These are phyloP conservation scores for Pteruthius melanotis DNA, from an alignment of 2,113 vertebrate genomes.

Conservation along the genomic window DNA sequence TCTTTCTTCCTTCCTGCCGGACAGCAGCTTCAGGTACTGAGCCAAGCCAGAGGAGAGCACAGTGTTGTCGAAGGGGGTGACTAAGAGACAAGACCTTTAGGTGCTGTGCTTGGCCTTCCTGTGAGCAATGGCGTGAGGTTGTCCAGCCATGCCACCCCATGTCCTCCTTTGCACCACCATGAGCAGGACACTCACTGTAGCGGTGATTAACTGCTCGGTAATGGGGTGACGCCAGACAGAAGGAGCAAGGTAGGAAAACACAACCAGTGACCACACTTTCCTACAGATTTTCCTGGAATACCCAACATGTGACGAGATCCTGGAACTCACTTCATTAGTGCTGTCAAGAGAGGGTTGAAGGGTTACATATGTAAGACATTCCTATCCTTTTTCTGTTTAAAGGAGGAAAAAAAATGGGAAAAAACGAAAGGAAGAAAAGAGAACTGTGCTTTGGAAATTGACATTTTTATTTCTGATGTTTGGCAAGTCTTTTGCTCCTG, in stretches of 20 bases:
- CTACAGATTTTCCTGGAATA: not conserved
- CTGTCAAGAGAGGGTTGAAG: not conserved
- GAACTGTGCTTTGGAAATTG: not conserved
- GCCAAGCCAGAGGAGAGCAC: not conserved
- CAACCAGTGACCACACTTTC: not conserved
- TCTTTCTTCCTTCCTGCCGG: not conserved
- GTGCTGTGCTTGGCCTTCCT: not conserved
- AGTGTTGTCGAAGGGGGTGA: rapidly evolving
- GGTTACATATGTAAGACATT: not conserved
- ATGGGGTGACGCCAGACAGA: not conserved
- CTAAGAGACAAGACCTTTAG: not conserved
- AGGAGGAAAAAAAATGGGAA: rapidly evolving
- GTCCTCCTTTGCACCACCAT: not conserved
- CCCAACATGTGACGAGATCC: not conserved
- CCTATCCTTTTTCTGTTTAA: not conserved
- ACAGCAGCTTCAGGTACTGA: not conserved
- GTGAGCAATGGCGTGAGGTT: not conserved
- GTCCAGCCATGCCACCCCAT: not conserved
- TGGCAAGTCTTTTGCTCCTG: not conserved
- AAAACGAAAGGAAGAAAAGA: not conserved
- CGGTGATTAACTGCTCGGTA: not conserved
- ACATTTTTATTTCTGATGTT: not conserved
- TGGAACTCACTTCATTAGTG: not conserved
- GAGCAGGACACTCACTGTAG: not conserved
- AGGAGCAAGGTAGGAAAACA: not conserved